Percentiles rank a stretch among this genome's conserved stretches.
These are phyloP conservation scores for Papilio protenor DNA, from an alignment of 2,888 invertebrate species.

Conservation along the genomic window DNA sequence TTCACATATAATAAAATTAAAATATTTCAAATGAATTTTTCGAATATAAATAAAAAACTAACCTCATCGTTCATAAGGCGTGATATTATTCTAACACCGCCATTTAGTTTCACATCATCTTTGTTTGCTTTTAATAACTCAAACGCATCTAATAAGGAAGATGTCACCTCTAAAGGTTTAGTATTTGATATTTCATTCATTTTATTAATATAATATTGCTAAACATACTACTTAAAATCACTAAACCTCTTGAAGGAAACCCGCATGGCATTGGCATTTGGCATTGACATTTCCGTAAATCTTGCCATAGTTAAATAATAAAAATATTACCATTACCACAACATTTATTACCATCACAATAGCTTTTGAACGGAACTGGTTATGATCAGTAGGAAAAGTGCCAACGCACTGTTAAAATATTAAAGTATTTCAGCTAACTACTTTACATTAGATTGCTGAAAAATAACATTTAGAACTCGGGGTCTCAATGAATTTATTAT, in stretches of 20 bases:
- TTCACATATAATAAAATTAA: not conserved
- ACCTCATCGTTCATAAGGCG: slow-evolving; percentile 73
- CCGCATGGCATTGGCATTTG: slow-evolving; percentile 30
- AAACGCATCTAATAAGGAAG: slow-evolving; percentile 76
- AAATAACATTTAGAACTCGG: not conserved
- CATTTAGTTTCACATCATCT: slow-evolving; percentile 70
- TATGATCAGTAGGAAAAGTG: not conserved
- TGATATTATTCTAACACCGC: slow-evolving; percentile 75
- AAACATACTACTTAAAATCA: not conserved
- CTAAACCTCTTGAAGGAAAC: not conserved
- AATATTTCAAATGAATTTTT: not conserved
- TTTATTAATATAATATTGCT: slow-evolving; percentile 52
- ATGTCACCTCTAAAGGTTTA: slow-evolving; percentile 59
- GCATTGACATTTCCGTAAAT: not conserved
- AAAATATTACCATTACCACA: not conserved
- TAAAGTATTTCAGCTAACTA: not conserved
- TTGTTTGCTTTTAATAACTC: slow-evolving; percentile 69
- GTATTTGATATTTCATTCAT: slow-evolving; percentile 66
- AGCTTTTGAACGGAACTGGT: not conserved
- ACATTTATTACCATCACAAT: no score
- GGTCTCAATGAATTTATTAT: not conserved
- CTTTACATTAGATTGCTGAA: not conserved
- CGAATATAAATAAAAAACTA: slow-evolving; percentile 53
- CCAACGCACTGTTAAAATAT: not conserved
- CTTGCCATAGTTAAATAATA: not conserved